A percentile compares a stretch with the other conserved stretches of the same genome.
Conservation (phyloP, 2,113 vertebrate species). For the Desmodus rotundus region DNA sequence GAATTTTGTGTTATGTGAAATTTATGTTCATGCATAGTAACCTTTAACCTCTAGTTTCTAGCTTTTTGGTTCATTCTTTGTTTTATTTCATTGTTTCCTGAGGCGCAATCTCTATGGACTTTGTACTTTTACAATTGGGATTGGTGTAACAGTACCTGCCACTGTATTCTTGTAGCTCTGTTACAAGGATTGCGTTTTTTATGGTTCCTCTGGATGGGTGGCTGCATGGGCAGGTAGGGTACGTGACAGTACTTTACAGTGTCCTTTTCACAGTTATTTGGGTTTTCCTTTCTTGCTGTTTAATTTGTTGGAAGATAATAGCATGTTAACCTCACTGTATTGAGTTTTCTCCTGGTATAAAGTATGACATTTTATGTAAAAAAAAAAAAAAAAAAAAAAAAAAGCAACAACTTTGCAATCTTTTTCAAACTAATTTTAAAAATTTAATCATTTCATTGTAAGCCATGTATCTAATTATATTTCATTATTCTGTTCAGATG, state of each 20-base stretch:
- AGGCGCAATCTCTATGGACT: neutral
- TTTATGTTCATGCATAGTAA: constrained; percentile 44
- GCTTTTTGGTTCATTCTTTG: constrained; percentile 30
- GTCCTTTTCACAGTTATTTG: neutral
- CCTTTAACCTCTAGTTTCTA: neutral
- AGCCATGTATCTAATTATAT: constrained; percentile 45
- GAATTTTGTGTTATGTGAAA: constrained; percentile 54
- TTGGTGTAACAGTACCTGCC: neutral
- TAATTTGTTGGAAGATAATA: constrained; percentile 30
- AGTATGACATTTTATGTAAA: constrained; percentile 60
- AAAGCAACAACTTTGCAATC: neutral
- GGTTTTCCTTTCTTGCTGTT: neutral
- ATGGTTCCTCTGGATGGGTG: constrained; percentile 33
- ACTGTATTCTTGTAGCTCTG: constrained; percentile 14
- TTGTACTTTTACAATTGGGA: neutral
- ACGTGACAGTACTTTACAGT: neutral
- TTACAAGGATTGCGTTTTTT: neutral
- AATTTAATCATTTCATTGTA: constrained; percentile 48
- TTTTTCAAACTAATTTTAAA: constrained; percentile 30
- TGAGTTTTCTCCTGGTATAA: constrained; percentile 57
- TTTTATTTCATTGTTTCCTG: constrained; percentile 57
- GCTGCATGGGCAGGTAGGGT: constrained; percentile 22
- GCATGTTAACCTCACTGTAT: constrained; percentile 40
- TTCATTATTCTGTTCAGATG: constrained; percentile 52
- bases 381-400: constrained; percentile 43